phyloP scores from a whole-genome alignment of 2,113 vertebrate species.

The Ascaphus truei region DNA sequence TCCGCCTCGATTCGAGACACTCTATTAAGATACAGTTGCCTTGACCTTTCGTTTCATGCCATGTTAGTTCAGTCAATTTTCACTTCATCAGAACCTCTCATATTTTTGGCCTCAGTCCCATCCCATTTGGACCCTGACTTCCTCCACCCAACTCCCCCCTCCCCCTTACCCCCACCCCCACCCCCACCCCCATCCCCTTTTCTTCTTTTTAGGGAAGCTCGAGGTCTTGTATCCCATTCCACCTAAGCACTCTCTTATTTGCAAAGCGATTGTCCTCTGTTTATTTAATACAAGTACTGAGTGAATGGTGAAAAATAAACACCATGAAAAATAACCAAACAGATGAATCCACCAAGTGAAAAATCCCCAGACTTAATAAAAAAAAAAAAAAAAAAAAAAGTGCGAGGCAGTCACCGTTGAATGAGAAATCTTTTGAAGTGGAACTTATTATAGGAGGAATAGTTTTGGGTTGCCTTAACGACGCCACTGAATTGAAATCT shows the following conservation, averaged over 20 bases:
- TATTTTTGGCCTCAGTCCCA: slow-evolving; percentile 46
- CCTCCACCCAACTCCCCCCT: slow-evolving; percentile 12
- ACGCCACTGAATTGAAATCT: slow-evolving; percentile 94
- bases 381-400: too few species aligned
- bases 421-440: slow-evolving; percentile 97
- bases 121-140: not conserved
- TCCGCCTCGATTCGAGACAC: slow-evolving; percentile 64
- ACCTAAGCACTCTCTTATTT: slow-evolving; percentile 67
- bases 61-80: slow-evolving; percentile 68
- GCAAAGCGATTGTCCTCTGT: slow-evolving; percentile 76
- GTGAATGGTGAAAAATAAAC: slow-evolving; percentile 97
- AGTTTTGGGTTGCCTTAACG: slow-evolving; percentile 97
- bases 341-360: slow-evolving; percentile 82
- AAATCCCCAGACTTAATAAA: slow-evolving; percentile 88
- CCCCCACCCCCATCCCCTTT: not conserved
- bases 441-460: slow-evolving; percentile 97
- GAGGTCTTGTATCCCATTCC: slow-evolving; percentile 49
- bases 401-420: slow-evolving; percentile 88
- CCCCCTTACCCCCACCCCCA: not conserved
- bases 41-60: slow-evolving; percentile 74
- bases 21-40: slow-evolving; percentile 77
- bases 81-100: slow-evolving; percentile 58
- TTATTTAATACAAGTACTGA: slow-evolving; percentile 91
- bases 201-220: slow-evolving; percentile 21
- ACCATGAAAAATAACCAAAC: slow-evolving; percentile 94